Conservation (phyloP, 2,888 invertebrate genomes). For the Amiota communis region DNA sequence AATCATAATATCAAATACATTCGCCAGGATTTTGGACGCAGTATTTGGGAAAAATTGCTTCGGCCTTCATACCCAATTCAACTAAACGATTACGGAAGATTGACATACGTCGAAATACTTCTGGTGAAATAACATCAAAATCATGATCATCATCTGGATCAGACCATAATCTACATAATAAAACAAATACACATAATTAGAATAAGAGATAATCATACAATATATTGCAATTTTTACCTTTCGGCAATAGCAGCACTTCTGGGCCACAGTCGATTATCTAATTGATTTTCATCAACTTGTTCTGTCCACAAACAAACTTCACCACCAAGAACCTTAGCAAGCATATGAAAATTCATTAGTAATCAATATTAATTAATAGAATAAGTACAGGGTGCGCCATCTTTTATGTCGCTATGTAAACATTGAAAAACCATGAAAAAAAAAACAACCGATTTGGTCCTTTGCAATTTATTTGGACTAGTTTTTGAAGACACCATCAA, state of each 20-base stretch:
- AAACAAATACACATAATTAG: not conserved
- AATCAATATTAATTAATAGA: too few relatives aligned
- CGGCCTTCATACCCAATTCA: constrained; percentile 72
- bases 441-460: too few relatives aligned
- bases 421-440: too few relatives aligned
- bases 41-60: constrained; percentile 73
- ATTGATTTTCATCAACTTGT: constrained; percentile 82
- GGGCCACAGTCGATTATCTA: constrained; percentile 89
- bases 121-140: constrained; percentile 69
- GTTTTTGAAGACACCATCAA: too few relatives aligned
- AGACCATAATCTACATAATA: constrained; percentile 66
- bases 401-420: not conserved
- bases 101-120: constrained; percentile 72
- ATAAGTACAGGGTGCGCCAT: too few relatives aligned
- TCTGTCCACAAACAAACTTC: constrained; percentile 91
- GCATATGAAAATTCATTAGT: not conserved
- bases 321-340: constrained; percentile 77
- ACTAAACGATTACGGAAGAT: constrained; percentile 73
- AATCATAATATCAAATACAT: constrained; percentile 73
- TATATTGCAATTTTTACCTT: too few relatives aligned
- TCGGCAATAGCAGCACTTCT: constrained; percentile 87
- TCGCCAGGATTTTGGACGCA: constrained; percentile 74
- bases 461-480: too few relatives aligned
- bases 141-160: constrained; percentile 73
- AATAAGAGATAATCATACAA: too few relatives aligned